Evolutionary conservation across 2,888 invertebrate genomes (phyloP), one percentile per base, ranked within the genome.

Genomic region (Erebia ligea): DNA sequence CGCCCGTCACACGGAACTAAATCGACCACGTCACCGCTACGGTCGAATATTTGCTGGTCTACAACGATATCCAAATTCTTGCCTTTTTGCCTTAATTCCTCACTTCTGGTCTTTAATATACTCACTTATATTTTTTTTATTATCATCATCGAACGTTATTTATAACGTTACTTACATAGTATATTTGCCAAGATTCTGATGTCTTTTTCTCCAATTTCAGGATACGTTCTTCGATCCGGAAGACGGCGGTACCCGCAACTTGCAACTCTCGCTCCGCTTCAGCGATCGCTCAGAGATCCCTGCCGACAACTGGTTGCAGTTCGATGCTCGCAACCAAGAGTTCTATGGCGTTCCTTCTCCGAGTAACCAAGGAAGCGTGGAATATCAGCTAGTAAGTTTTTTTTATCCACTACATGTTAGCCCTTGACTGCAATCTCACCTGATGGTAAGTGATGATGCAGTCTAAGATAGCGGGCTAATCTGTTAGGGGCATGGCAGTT

Each of bases 181-280:
- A 34, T 34, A 34, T 34, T 34, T 34, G 34, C 34, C 34, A 34
- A 34, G 34, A 34, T 34, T 34, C 34, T 34, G 34, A 34, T 34
- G 34, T 34, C 34, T 25, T 25, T 25, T 25, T 25, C 25, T 34
- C 34, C 34, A n/a, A 11, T 59, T 57, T 0, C 84, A 97, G 95
- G 97, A 98, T 83, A 97, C 98, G 2, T 98, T 98, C 94, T 97
- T 96, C 87, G 98, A 98, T 91, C 96, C 96, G 0, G 97, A 98
- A 86, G 98, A 98, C 83, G 96, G 96, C 17, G 95, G 95, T 74
- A 96, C 97, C 0, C 93, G 95, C 58, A 94, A 95, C 77, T 92
- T 98, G 76, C 95, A 95, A 59, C 94, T 98, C 75, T 95, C 96
- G 0, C 91, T 98, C 0, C 94, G 97, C 62, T 96, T 96, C 72